Percentiles rank a stretch among this genome's conserved stretches.
These are phyloP conservation scores for Rhombomys opimus DNA, from an alignment of 2,113 vertebrate species.

Conservation along the genomic window DNA sequence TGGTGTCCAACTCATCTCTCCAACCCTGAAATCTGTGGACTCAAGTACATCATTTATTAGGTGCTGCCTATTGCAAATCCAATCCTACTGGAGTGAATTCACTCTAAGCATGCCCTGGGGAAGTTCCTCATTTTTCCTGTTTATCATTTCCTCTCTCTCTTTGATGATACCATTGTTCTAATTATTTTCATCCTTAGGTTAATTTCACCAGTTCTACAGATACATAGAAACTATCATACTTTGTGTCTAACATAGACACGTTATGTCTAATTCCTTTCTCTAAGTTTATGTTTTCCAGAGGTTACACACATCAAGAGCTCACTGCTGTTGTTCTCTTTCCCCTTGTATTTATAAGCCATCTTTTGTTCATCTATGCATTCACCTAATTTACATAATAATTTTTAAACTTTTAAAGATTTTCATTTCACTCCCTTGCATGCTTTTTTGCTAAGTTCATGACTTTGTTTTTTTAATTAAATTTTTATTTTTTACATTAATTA, in stretches of 20 bases:
- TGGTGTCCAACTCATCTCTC: constrained; percentile 35
- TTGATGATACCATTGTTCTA: neutral
- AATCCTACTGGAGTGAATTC: neutral
- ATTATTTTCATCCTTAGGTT: neutral
- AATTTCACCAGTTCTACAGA: neutral
- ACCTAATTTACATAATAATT: neutral
- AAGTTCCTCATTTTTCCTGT: neutral
- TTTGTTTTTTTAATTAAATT: too few relatives aligned
- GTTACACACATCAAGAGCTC: neutral
- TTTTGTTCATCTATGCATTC: neutral
- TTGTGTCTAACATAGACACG: too few relatives aligned
- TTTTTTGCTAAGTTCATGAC: too few relatives aligned
- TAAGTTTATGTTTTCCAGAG: too few relatives aligned
- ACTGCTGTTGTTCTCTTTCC: neutral
- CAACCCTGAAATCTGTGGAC: constrained; percentile 19
- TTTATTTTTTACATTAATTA: too few relatives aligned
- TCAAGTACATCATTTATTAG: neutral
- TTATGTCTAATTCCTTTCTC: too few relatives aligned
- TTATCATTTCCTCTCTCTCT: neutral
- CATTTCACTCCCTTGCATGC: neutral
- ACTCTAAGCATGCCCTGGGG: neutral
- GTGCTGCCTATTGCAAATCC: neutral
- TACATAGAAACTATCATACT: neutral
- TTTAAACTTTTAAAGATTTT: constrained; percentile 32
- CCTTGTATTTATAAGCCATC: neutral